A percentile compares a stretch with the other conserved stretches of the same genome.
phyloP scores from a whole-genome alignment of 1,140 invertebrate genomes.

The Pseudomyrmex flavicornis region DNA sequence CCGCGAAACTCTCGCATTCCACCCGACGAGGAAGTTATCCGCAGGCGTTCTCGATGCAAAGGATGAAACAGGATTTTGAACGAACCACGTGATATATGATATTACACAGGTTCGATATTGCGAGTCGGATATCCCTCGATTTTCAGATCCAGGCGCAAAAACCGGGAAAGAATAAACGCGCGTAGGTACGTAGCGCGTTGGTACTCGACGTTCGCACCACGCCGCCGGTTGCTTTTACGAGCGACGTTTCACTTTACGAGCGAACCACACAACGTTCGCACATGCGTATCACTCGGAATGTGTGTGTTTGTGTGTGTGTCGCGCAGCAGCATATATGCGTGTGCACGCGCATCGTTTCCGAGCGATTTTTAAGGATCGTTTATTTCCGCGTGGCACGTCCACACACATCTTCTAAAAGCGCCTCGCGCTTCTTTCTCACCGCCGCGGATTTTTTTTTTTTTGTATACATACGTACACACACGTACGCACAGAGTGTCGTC shows the following conservation, averaged over 20 bases:
- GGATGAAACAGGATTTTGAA: neutral
- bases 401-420: neutral
- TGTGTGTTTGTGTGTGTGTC: neutral
- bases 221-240: conserved; percentile 52
- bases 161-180: conserved; percentile 26
- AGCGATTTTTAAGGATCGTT: conserved; percentile 6
- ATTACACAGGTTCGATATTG: conserved; percentile 27
- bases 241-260: conserved; percentile 64
- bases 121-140: conserved; percentile 1
- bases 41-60: neutral
- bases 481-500: neutral
- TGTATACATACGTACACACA: neutral
- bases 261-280: conserved; percentile 19
- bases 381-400: conserved; percentile 13
- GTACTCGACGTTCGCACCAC: conserved; percentile 5
- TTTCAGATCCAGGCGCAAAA: conserved; percentile 4
- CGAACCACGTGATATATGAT: neutral
- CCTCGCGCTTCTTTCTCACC: neutral
- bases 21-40: neutral
- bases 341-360: neutral
- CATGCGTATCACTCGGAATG: neutral
- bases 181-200: neutral
- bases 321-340: neutral
- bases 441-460: neutral
- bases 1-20: neutral